Conservation (phyloP, 2,797 vertebrate genomes). For the Chiloscyllium punctatum region DNA sequence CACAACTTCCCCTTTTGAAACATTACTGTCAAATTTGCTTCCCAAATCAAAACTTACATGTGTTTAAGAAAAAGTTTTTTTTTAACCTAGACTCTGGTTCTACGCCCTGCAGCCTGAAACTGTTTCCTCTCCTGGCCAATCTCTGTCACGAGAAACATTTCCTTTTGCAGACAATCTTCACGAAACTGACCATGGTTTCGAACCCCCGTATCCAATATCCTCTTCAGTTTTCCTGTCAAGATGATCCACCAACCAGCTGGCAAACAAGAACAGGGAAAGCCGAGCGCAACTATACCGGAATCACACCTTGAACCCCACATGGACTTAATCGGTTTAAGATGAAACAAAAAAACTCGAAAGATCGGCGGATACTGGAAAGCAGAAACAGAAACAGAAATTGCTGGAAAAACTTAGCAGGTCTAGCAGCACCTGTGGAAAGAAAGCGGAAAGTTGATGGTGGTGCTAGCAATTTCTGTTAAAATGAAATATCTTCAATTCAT, state of each 20-base stretch:
- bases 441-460: no score
- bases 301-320: neutral
- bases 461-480: no score
- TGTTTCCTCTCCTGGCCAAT: neutral
- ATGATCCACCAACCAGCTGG: no score
- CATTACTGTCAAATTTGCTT: neutral
- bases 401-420: no score
- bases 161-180: neutral
- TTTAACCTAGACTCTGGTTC: neutral
- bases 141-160: neutral
- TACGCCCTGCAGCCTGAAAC: neutral
- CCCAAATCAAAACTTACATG: neutral
- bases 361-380: no score
- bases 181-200: neutral
- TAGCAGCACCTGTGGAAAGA: no score
- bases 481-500: no score
- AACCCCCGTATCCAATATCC: neutral
- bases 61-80: neutral
- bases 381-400: no score
- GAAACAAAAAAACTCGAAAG: neutral
- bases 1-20: neutral
- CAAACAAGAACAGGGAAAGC: neutral
- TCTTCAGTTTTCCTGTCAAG: neutral
- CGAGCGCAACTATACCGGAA: no score
- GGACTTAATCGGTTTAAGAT: neutral